phyloP scores from a whole-genome alignment of 2,888 invertebrate species.

The Campoletis raptor region DNA sequence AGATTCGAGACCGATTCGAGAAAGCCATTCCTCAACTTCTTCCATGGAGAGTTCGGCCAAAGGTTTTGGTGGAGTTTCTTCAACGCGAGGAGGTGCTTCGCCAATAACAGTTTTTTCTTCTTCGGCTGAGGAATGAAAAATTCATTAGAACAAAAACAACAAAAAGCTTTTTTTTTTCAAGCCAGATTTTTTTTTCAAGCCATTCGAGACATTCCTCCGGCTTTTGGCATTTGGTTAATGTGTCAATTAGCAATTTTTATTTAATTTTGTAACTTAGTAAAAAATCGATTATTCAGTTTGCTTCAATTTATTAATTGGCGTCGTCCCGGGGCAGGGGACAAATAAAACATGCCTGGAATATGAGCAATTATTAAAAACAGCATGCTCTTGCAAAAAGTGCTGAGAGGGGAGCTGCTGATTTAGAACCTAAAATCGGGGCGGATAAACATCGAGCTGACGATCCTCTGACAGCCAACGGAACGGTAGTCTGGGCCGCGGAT shows the following conservation, averaged over 20 bases:
- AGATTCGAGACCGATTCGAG: slow-evolving; percentile 90
- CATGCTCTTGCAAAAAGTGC: slow-evolving; percentile 31
- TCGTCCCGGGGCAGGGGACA: not conserved
- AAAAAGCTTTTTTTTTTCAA: not conserved
- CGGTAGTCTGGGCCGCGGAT: slow-evolving; percentile 78
- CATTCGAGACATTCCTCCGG: not conserved
- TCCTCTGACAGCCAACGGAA: slow-evolving; percentile 86
- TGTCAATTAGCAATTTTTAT: not conserved
- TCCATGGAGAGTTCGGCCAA: slow-evolving; percentile 93
- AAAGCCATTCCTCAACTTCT: slow-evolving; percentile 93
- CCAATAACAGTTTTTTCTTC: slow-evolving; percentile 87
- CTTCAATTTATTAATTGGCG: not conserved
- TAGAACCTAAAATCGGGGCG: slow-evolving; percentile 95
- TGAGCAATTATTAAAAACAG: not conserved
- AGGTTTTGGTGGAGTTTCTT: slow-evolving; percentile 84
- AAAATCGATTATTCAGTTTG: not conserved
- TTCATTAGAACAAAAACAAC: not conserved
- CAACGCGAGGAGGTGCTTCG: slow-evolving; percentile 81
- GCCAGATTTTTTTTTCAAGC: not conserved
- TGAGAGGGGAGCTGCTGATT: slow-evolving; percentile 72
- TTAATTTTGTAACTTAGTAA: not conserved
- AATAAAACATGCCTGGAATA: not conserved
- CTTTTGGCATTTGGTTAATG: slow-evolving; percentile 3
- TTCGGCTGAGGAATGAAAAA: slow-evolving; percentile 86
- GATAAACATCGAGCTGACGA: slow-evolving; percentile 92